Conservation (phyloP, 2,797 vertebrate genomes). For the Crocodylus rhombifer region DNA sequence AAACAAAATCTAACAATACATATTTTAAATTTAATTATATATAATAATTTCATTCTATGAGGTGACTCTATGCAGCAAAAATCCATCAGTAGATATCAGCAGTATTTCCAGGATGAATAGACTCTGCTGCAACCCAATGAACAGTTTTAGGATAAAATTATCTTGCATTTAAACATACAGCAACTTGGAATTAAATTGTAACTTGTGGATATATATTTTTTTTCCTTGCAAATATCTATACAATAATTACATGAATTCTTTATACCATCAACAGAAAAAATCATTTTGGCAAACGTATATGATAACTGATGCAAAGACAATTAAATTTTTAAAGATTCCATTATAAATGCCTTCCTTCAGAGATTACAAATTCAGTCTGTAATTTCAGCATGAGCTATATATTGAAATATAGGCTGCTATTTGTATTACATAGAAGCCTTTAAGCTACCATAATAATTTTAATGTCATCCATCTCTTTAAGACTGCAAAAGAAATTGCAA, state of each 20-base stretch:
- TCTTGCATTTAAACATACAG: neutral
- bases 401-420: neutral
- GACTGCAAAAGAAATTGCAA: neutral
- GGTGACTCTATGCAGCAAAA: neutral
- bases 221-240: neutral
- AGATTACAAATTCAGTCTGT: neutral
- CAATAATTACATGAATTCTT: neutral
- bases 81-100: conserved; percentile 19
- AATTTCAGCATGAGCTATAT: neutral
- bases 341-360: neutral
- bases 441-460: neutral
- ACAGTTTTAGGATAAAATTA: neutral
- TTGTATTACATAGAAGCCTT: neutral
- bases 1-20: neutral
- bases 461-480: neutral
- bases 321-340: neutral
- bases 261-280: neutral
- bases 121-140: neutral
- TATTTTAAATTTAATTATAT: neutral
- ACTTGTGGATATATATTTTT: neutral
- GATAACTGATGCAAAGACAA: neutral
- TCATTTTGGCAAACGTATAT: neutral
- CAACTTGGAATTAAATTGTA: neutral
- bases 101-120: neutral
- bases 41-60: neutral